Evolutionary conservation across 2,888 invertebrate genomes (phyloP).

Genomic region (Pseudococcus jackbeardsleyi): DNA sequence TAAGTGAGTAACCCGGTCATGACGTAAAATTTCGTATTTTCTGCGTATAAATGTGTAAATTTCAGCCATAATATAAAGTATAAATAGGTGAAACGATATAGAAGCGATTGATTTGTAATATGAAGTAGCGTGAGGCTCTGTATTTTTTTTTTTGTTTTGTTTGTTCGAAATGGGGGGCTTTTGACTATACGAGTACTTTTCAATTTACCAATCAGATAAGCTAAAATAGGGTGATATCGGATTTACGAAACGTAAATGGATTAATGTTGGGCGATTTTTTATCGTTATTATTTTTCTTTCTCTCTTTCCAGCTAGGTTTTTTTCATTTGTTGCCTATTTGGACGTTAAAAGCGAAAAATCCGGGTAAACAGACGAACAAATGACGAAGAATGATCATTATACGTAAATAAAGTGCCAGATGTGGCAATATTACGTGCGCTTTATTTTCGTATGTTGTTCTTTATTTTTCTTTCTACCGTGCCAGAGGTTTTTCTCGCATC

Average conservation of each 20-base stretch:
- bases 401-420: conserved; percentile 28
- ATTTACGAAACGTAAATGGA: conserved; percentile 29
- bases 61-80: background rate
- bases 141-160: background rate
- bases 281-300: conserved; percentile 19
- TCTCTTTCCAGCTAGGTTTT: background rate
- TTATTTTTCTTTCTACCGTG: background rate
- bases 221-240: conserved; percentile 41
- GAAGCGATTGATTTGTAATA: background rate
- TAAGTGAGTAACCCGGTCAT: background rate
- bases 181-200: conserved; percentile 34
- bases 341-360: conserved; percentile 28
- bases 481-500: background rate
- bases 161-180: background rate
- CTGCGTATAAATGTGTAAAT: background rate
- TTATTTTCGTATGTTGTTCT: conserved; percentile 13
- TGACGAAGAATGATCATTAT: conserved; percentile 32
- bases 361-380: conserved; percentile 24
- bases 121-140: background rate
- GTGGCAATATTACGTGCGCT: conserved; percentile 23
- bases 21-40: conserved; percentile 12
- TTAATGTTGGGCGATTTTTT: conserved; percentile 40
- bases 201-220: conserved; percentile 31
- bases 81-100: background rate
- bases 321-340: conserved; percentile 2